Evolutionary conservation across 2,888 invertebrate species (phyloP), one percentile per base, ranked within the genome.

Genomic region (Laothoe populi): DNA sequence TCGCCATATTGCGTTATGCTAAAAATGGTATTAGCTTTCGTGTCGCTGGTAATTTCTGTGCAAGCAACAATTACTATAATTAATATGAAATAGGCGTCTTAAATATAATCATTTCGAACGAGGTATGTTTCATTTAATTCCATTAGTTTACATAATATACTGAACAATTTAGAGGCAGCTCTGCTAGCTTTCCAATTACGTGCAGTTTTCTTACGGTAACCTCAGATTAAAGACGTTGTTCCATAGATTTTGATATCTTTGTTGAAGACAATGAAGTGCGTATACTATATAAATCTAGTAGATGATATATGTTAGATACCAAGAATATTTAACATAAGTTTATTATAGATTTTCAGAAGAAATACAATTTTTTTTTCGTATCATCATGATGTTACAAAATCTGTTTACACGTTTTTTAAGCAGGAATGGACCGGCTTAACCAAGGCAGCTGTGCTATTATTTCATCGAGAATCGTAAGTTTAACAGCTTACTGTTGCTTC

Each of bases 161-260:
- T 46, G 60, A 31, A 62, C 68, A 73, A 73, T 76, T 75, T 72
- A 66, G 67, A 65, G 60, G 68, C 61, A 67, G 67, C 70, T 67
- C 63, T 63, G 69, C 64, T 73, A 68, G 73, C 71, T 70, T 70
- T 67, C 75, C 79, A 78, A 83, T 82, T 81, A 82, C 73, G 64
- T 57, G 63, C 67, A 73, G 73, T 80, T 79, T 75, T 73, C 68
- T 74, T 60, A 57, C 67, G 63, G 64, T 65, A 74, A 73, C 69
- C 75, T 72, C 71, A 74, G 70, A 68, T 74, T 74, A 72, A 49
- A n/a, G 48, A 4, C 11, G 24, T 23, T 23, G 11, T 26, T 60
- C 60, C 60, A 60, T 21, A n/a, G 16, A 5, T 8, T 8, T 44
- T 0, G 7, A 19, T 7, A 44, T 19, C 16, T 44, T 19, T 44